Evolutionary conservation across 2,797 vertebrate genomes (phyloP), one percentile per base, ranked within the genome.

Genomic region (Cryptoprocta ferox): DNA sequence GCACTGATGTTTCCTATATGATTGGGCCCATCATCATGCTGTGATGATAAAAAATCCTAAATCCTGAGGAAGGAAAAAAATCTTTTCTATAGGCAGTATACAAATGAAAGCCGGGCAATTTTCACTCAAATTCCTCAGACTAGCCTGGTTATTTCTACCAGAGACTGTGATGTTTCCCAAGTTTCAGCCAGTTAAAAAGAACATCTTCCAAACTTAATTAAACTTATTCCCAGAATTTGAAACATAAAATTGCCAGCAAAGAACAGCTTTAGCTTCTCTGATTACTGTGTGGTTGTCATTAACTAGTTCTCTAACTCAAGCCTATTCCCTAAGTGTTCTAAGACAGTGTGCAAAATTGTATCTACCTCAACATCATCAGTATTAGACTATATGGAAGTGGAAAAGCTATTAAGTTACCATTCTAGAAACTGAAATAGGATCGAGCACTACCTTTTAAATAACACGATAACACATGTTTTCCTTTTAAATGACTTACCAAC

Each of bases 201-300:
- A 39, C 45, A 93, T 89, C 16, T 91, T 94, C 50, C 39, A 88
- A 65, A 91, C 18, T 79, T 92, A 86, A 66, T 66, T 83, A 83
- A 81, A 95, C 14, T 80, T 42, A 45, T 26, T 70, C 13, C 19
- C 26, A 86, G 45, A 71, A 61, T 73, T 2, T 68, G 30, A 96
- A 93, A 93, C 18, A 65, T 39, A 18, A 73, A 87, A 71, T 48
- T n/a, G 21, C 19, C 39, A 88, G 63, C 59, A 56, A 59, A 28
- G 42, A 94, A 71, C 42, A 86, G 48, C 5, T 39, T 73, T 26
- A 79, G 21, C 59, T 19, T 48, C 26, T 71, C 32, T 42, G 16
- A 88, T 53, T 30, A 42, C 3, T 6, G 28, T 19, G 21, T 0
- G 0, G 19, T 14, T 32, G 32, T 86, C 65, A 81, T 16, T 66